Evolutionary conservation across 2,888 invertebrate genomes (phyloP).

Genomic region (Hemithea aestivaria): DNA sequence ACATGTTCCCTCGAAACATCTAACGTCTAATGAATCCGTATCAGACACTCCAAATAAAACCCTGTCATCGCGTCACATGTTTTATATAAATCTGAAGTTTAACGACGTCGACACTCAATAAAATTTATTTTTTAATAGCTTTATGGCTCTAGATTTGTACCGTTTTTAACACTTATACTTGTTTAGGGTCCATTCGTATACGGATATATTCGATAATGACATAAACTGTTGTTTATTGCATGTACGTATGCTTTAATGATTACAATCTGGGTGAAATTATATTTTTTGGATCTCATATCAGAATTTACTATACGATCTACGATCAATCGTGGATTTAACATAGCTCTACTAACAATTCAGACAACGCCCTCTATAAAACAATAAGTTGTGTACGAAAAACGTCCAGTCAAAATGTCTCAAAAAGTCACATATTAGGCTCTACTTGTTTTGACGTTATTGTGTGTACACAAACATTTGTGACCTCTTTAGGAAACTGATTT

Average conservation of each 20-base stretch:
- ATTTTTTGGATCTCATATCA: slow-evolving; percentile 23
- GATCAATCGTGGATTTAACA: no score
- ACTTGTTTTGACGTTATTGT: no score
- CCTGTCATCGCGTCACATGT: slow-evolving; percentile 60
- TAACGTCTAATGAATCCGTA: slow-evolving; percentile 52
- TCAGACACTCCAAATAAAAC: slow-evolving; percentile 52
- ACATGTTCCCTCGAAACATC: slow-evolving; percentile 33
- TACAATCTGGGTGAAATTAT: slow-evolving; percentile 24
- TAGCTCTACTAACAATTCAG: no score
- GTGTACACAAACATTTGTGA: no score
- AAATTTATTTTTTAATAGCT: slow-evolving; percentile 61
- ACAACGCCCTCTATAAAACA: no score
- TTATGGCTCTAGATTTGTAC: slow-evolving; percentile 49
- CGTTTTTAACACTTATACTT: slow-evolving; percentile 48
- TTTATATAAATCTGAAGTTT: slow-evolving; percentile 61
- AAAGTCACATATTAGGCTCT: no score
- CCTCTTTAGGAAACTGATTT: no score
- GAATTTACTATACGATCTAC: slow-evolving; percentile 23
- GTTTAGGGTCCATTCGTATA: slow-evolving; percentile 41
- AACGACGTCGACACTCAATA: slow-evolving; percentile 62
- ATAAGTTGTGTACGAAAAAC: no score
- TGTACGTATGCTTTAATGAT: slow-evolving; percentile 31
- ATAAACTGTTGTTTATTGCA: slow-evolving; percentile 35
- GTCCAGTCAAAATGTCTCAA: no score
- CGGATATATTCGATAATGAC: slow-evolving; percentile 34